Evolutionary conservation across 2,888 invertebrate species (phyloP).

Genomic region (Heliconius cydno): DNA sequence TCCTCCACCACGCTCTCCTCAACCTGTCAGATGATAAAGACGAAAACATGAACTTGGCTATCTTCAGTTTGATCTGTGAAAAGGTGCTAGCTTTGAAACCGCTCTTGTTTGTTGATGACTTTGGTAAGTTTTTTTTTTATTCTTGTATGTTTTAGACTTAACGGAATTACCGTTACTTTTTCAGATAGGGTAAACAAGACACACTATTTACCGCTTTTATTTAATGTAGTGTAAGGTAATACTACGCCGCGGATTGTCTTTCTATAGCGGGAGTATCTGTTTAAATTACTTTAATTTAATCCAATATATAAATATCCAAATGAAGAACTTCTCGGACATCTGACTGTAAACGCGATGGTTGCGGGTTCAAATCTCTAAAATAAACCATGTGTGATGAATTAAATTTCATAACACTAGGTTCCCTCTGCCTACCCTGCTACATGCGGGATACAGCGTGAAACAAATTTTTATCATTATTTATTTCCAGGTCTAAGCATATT

Average conservation of each 20-base stretch:
- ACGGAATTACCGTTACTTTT: too few relatives aligned
- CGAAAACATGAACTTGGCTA: slow-evolving; percentile 59
- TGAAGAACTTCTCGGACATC: background rate
- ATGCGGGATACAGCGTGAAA: background rate
- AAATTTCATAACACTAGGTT: background rate
- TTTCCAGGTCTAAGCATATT: slow-evolving; percentile 65
- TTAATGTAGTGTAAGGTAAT: too few relatives aligned
- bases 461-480: background rate
- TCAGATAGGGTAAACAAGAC: too few relatives aligned
- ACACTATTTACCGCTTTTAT: too few relatives aligned
- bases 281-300: too few relatives aligned
- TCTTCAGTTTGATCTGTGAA: slow-evolving; percentile 69
- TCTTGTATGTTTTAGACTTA: too few relatives aligned
- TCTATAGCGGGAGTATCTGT: too few relatives aligned
- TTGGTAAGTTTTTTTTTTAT: slow-evolving; percentile 58
- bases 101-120: slow-evolving; percentile 61
- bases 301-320: too few relatives aligned
- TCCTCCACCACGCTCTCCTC: slow-evolving; percentile 63
- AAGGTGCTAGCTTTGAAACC: slow-evolving; percentile 62
- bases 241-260: too few relatives aligned
- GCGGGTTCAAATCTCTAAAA: background rate
- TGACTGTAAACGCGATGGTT: background rate
- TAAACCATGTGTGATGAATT: background rate
- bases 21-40: slow-evolving; percentile 57
- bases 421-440: background rate